These are phyloP conservation scores for Colletes collaris DNA, from an alignment of 2,888 invertebrate genomes.

Conservation along the genomic window DNA sequence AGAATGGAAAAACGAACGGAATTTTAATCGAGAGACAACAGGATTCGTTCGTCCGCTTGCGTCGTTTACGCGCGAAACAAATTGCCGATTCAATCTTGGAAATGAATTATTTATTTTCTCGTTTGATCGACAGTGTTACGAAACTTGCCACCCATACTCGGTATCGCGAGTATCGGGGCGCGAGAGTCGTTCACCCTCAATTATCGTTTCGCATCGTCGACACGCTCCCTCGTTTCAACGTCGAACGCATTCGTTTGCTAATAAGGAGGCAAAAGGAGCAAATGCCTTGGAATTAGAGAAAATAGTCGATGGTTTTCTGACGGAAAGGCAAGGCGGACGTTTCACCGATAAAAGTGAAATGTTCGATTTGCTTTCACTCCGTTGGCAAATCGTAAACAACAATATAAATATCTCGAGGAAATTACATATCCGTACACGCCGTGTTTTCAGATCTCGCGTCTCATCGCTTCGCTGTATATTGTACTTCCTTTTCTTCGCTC, in stretches of 20 bases:
- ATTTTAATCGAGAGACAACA: not conserved
- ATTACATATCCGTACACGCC: not conserved
- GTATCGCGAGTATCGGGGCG: not conserved
- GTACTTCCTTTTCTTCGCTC: no score
- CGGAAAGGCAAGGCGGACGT: not conserved
- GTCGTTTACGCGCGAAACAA: not conserved
- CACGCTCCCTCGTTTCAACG: slow-evolving; percentile 26
- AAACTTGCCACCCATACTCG: not conserved
- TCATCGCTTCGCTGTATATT: no score
- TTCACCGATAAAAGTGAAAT: not conserved
- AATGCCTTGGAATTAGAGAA: not conserved
- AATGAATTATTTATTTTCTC: slow-evolving; percentile 5
- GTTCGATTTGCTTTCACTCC: not conserved
- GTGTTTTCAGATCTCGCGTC: no score
- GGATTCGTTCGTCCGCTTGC: not conserved
- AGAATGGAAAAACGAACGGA: not conserved
- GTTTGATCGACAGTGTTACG: not conserved
- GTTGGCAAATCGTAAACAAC: not conserved
- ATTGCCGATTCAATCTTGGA: not conserved
- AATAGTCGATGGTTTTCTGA: not conserved
- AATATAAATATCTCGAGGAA: not conserved
- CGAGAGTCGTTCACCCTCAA: slow-evolving; percentile 5
- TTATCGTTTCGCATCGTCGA: slow-evolving; percentile 15
- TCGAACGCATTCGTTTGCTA: slow-evolving; percentile 19
- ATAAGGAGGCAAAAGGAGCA: not conserved